Evolutionary conservation across 2,113 vertebrate species (phyloP).

Genomic region (Meleagris gallopavo): DNA sequence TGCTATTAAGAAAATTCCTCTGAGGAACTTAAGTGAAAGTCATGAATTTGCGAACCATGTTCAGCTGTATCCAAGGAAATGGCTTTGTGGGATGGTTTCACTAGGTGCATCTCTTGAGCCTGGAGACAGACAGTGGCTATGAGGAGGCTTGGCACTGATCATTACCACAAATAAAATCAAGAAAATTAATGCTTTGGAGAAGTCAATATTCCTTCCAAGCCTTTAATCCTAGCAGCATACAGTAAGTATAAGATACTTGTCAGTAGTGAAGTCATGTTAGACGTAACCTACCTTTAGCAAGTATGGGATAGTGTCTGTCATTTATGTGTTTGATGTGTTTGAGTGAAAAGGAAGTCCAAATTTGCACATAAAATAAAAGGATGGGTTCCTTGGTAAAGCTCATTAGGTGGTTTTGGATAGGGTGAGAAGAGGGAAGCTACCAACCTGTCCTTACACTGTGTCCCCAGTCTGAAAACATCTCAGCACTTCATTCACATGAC

Average conservation of each 20-base stretch:
- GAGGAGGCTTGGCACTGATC: conserved; percentile 14
- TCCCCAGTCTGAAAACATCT: background rate
- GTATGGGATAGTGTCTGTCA: conserved; percentile 32
- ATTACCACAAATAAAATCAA: conserved; percentile 26
- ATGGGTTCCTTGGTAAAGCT: background rate
- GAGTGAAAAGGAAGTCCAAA: background rate
- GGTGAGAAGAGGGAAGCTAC: background rate
- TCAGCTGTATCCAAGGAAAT: background rate
- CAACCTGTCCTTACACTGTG: background rate
- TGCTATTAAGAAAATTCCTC: conserved; percentile 14
- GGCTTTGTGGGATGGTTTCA: conserved; percentile 25
- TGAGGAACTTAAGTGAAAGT: conserved; percentile 23
- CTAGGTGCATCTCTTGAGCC: background rate
- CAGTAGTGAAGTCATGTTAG: conserved; percentile 21
- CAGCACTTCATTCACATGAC: background rate
- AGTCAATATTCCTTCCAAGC: background rate
- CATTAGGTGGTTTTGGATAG: background rate
- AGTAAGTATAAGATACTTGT: conserved; percentile 34
- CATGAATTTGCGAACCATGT: background rate
- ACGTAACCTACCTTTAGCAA: background rate
- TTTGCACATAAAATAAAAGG: conserved; percentile 25
- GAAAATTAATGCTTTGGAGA: conserved; percentile 57
- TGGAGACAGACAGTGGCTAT: background rate
- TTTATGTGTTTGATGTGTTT: conserved; percentile 23
- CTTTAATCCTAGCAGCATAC: conserved; percentile 38